These are phyloP conservation scores for Limenitis arthemis DNA, from an alignment of 2,888 invertebrate species.

Conservation along the genomic window DNA sequence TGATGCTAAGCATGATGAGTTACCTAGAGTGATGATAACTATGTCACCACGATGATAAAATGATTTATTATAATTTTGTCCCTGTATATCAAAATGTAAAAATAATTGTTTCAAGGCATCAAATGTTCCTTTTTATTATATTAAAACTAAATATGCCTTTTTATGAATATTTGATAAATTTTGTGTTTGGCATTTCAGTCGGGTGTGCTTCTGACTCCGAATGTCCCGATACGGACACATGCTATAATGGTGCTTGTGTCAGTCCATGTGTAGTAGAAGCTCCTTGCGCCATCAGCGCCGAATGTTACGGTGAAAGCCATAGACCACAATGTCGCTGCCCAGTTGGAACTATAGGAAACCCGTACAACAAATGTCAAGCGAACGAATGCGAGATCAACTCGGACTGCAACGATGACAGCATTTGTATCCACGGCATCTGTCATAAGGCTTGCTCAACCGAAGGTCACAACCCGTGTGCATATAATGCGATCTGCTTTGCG, in stretches of 20 bases:
- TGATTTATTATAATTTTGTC: too few relatives aligned
- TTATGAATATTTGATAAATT: too few relatives aligned
- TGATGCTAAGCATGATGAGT: too few relatives aligned
- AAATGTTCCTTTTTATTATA: too few relatives aligned
- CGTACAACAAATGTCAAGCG: slow-evolving; percentile 82
- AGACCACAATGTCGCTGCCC: slow-evolving; percentile 86
- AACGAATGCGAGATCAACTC: slow-evolving; percentile 84
- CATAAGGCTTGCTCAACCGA: slow-evolving; percentile 82
- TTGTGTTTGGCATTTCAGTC: slow-evolving; percentile 66
- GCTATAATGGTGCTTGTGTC: slow-evolving; percentile 86
- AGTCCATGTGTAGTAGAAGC: slow-evolving; percentile 85
- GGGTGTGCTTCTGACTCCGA: slow-evolving; percentile 88
- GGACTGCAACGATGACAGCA: slow-evolving; percentile 84
- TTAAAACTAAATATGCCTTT: too few relatives aligned
- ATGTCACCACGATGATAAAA: too few relatives aligned
- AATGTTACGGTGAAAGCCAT: slow-evolving; percentile 87
- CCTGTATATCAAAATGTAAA: too few relatives aligned
- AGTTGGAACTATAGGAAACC: slow-evolving; percentile 83
- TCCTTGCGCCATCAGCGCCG: slow-evolving; percentile 87
- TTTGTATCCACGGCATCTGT: slow-evolving; percentile 81
- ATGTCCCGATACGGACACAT: slow-evolving; percentile 84
- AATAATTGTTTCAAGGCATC: too few relatives aligned
- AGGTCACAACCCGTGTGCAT: slow-evolving; percentile 81
- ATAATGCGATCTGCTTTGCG: slow-evolving; percentile 86
- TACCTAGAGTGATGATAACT: too few relatives aligned